These are phyloP conservation scores for Agrochola macilenta DNA, from an alignment of 2,888 invertebrate genomes.

Conservation along the genomic window DNA sequence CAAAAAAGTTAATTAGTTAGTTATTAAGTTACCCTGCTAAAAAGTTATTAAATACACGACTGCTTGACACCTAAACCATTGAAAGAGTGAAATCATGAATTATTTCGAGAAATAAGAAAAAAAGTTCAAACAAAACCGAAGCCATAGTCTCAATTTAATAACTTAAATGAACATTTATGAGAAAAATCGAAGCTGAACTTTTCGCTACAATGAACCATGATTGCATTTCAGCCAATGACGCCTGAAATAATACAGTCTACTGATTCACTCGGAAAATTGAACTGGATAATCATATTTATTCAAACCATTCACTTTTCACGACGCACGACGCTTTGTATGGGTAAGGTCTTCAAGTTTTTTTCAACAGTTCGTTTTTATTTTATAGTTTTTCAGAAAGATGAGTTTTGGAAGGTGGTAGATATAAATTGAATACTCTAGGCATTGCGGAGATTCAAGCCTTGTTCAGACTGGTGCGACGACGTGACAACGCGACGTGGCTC, in stretches of 20 bases:
- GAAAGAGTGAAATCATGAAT: background rate
- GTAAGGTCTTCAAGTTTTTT: background rate
- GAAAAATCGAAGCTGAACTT: conserved; percentile 13
- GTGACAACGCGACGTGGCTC: too few species aligned
- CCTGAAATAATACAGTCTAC: conserved; percentile 40
- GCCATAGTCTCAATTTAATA: conserved; percentile 11
- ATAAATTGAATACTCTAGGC: background rate
- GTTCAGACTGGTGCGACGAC: too few species aligned
- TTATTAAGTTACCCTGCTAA: background rate
- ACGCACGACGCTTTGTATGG: background rate
- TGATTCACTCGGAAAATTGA: conserved; percentile 48
- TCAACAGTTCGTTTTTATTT: background rate
- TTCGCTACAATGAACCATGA: conserved; percentile 52
- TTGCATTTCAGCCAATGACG: conserved; percentile 36
- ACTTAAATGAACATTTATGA: conserved; percentile 31
- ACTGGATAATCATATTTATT: conserved; percentile 37
- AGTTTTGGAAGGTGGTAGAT: background rate
- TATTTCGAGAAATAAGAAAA: background rate
- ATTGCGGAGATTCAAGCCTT: background rate
- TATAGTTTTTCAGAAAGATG: background rate
- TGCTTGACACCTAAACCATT: background rate
- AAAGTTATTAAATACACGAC: background rate
- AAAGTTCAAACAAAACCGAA: background rate
- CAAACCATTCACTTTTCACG: conserved; percentile 20
- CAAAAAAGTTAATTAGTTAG: too few species aligned